Evolutionary conservation across 2,797 vertebrate genomes (phyloP).

Genomic region (Gorsachius magnificus): DNA sequence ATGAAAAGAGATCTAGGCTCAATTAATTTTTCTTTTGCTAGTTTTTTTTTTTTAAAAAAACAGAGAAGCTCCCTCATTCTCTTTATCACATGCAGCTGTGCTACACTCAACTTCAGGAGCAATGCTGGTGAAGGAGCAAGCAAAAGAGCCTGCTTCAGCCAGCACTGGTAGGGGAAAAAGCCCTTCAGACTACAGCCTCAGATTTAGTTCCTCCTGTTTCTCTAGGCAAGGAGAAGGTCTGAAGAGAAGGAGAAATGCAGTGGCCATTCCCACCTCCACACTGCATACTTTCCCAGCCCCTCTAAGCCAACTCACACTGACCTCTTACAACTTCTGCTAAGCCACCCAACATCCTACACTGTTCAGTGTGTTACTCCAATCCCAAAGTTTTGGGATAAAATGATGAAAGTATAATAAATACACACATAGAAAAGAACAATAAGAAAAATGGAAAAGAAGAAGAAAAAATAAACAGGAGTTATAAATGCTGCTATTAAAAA

Average conservation of each 20-base stretch:
- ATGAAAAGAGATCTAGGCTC: not conserved
- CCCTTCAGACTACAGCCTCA: not conserved
- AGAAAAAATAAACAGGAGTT: too few relatives aligned
- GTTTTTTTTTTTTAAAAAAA: not conserved
- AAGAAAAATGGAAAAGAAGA: not conserved
- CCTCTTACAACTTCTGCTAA: not conserved
- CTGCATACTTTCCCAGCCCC: not conserved
- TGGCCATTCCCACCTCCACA: not conserved
- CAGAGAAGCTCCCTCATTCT: not conserved
- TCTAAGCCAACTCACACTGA: not conserved
- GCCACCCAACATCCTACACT: fast-evolving
- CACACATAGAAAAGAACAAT: not conserved
- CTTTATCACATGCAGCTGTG: not conserved
- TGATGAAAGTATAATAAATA: not conserved
- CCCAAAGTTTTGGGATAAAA: not conserved
- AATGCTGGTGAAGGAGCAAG: not conserved
- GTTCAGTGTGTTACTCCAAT: not conserved
- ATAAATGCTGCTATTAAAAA: not conserved
- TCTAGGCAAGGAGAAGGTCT: not conserved
- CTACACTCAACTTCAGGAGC: not conserved
- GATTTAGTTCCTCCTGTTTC: not conserved
- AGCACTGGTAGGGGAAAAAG: not conserved
- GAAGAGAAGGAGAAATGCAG: not conserved
- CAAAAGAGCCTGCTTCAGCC: not conserved
- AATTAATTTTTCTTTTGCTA: not conserved